A percentile compares a stretch with the other conserved stretches of the same genome.
Conservation (phyloP, 2,797 vertebrate genomes). For the Enoplosus armatus region DNA sequence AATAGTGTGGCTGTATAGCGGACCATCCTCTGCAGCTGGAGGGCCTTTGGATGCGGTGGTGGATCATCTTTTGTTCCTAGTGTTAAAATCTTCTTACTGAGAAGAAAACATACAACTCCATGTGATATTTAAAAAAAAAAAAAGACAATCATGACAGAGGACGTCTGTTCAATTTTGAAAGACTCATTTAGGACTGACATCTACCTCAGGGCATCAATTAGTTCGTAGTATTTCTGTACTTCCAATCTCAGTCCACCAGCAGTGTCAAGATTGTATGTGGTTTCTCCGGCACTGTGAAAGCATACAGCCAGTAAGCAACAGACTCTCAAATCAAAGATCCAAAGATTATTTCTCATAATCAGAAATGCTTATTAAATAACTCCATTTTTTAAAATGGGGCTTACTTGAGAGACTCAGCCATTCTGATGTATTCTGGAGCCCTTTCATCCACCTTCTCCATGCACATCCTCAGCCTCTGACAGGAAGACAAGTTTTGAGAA, state of each 20-base stretch:
- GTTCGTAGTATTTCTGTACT: conserved; percentile 96
- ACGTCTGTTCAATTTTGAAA: not conserved
- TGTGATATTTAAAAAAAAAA: not conserved
- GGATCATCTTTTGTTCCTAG: conserved; percentile 92
- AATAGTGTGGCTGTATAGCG: conserved; percentile 96
- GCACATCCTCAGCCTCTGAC: conserved; percentile 93
- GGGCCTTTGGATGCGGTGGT: conserved; percentile 89
- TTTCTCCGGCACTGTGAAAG: conserved; percentile 91
- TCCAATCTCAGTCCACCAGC: conserved; percentile 93
- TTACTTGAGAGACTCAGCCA: conserved; percentile 98
- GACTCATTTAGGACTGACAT: not conserved
- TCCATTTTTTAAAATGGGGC: conserved; percentile 36
- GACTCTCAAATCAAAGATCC: not conserved
- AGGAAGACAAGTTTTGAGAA: conserved; percentile 55
- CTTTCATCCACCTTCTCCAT: conserved; percentile 97
- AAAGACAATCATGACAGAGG: not conserved
- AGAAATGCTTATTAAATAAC: not conserved
- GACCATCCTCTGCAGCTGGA: conserved; percentile 96
- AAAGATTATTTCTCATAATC: not conserved
- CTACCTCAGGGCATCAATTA: conserved; percentile 97
- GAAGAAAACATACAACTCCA: conserved; percentile 14
- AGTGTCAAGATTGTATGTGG: conserved; percentile 91
- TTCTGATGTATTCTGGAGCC: conserved; percentile 94
- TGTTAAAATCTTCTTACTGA: conserved; percentile 96
- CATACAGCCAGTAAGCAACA: not conserved